Evolutionary conservation across 2,113 vertebrate genomes (phyloP).

Genomic region (Siniperca chuatsi): DNA sequence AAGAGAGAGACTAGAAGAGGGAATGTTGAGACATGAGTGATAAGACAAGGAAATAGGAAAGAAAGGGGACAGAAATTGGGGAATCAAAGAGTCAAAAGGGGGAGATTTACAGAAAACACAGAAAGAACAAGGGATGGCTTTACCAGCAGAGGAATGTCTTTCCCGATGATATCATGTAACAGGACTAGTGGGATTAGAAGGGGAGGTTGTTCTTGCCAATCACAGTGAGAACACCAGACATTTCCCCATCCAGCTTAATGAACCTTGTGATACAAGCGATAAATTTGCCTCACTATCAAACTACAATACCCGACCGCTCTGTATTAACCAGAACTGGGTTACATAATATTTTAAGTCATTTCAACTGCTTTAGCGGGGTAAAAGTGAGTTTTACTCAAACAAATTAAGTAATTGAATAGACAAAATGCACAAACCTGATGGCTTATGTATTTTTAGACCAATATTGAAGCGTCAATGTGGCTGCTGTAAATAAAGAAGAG

Average conservation of each 20-base stretch:
- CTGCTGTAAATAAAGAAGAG: not conserved
- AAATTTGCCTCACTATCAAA: slow-evolving; percentile 12
- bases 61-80: not conserved
- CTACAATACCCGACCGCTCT: not conserved
- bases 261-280: slow-evolving; percentile 43
- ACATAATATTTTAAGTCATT: slow-evolving; percentile 5
- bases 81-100: not conserved
- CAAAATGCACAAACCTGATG: not conserved
- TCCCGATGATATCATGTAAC: slow-evolving; percentile 69
- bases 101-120: slow-evolving; percentile 27
- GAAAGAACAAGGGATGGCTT: slow-evolving; percentile 56
- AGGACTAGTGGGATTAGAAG: slow-evolving; percentile 59
- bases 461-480: too few relatives aligned
- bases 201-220: slow-evolving; percentile 58
- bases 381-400: slow-evolving; percentile 15
- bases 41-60: not conserved
- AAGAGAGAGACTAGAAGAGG: slow-evolving; percentile 25
- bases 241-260: slow-evolving; percentile 48
- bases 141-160: slow-evolving; percentile 68
- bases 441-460: not conserved
- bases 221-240: slow-evolving; percentile 56
- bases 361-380: not conserved
- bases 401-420: slow-evolving; percentile 8
- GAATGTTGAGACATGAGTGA: not conserved
- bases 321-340: slow-evolving; percentile 23